Base-by-base conservation (phyloP, 2,797 vertebrate genomes). In the Cuculus canorus region DNA sequence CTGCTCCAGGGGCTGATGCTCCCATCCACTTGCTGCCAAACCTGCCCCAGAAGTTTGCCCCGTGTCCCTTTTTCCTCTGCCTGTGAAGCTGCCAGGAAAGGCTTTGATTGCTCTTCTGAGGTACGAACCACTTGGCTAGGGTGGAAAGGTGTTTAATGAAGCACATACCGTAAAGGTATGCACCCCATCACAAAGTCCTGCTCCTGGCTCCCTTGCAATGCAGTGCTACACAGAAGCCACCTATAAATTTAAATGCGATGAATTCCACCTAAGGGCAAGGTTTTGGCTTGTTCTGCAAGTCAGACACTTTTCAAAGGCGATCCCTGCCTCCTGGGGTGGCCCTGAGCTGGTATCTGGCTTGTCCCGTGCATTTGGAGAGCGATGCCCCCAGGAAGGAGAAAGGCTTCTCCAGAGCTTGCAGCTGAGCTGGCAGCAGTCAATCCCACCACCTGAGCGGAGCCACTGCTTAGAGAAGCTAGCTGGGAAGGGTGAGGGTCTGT, bases 121-220 rank as follows among this genome's bases (percentile, higher is more conserved):
- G 60, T 56, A 16, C 1, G 16, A 82, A 61, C 65, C 70, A 24
- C 92, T 86, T 93, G 95, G 86, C 89, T 93, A 12, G 2, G 54
- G 35, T 89, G 89, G 81, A 64, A 95, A 87, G 75, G 85, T 79
- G 48, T 92, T 94, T 76, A 87, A 88, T 11, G 82, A 86, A 96
- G 72, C 81, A 75, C 80, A 60, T 63, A 35, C 61, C 0, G 0
- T 61, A 60, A 89, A 82, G 71, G 69, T 59, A 83, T 65, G 61
- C 25, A 8, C 89, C 41, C 48, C 45, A 8, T 73, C 87, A 35
- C 76, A 33, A 80, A 47, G 60, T 63, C 52, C 76, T 11, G 21
- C 82, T 82, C 53, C 66, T n/a, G 13, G 77, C 57, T 88, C 57
- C 71, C 27, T 84, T 2, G 2, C 66, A 61, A 35, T 23, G 21